Base-by-base conservation (phyloP, 1,140 invertebrate genomes). In the Meloidogyne hapla region DNA sequence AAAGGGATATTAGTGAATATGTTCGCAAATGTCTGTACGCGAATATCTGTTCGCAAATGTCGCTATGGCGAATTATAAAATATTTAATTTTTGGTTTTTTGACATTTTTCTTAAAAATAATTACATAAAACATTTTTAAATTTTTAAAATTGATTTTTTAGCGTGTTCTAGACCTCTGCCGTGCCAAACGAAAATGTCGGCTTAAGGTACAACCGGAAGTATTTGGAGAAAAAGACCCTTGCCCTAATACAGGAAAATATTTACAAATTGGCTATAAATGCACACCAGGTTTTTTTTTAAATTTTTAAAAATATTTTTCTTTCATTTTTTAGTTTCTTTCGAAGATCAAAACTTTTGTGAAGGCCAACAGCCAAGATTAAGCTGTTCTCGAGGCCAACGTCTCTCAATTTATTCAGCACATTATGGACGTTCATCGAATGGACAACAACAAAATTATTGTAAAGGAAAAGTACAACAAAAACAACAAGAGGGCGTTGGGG, bases 191-290 rank as follows among this genome's bases (percentile, higher is more conserved):
- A 18, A 83, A 85, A 61, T 83, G 82, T 79, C 63, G 82, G 18
- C 70, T 83, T 40, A 40, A 18, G 18, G 82, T 85, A 9, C 70
- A 77, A 48, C 62, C 82, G 21, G 48, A 62, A 18, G 76, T 82
- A 28, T 83, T 83, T 64, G 76, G 76, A n/a, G 83, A 79, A 15
- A 70, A 79, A 13, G 82, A 83, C 42, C 81, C 82, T 3, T 83
- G 82, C 61, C 83, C 82, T 48, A 21, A 28, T 25, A 83, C 82
- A 9, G 69, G 62, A 18, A 83, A 83, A 65, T 83, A 83, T 64
- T 73, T 83, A 8, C 81, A 83, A 61, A 83, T 85, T 65, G 56
- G 83, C 13, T 83, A 83, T 76, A 85, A 84, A 75, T 83, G 82
- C 72, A 69, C 69, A 21, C 82, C 82, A 6, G 77, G 83, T 83